Conservation (phyloP, 1,140 invertebrate genomes). For the Leptopilina boulardi region DNA sequence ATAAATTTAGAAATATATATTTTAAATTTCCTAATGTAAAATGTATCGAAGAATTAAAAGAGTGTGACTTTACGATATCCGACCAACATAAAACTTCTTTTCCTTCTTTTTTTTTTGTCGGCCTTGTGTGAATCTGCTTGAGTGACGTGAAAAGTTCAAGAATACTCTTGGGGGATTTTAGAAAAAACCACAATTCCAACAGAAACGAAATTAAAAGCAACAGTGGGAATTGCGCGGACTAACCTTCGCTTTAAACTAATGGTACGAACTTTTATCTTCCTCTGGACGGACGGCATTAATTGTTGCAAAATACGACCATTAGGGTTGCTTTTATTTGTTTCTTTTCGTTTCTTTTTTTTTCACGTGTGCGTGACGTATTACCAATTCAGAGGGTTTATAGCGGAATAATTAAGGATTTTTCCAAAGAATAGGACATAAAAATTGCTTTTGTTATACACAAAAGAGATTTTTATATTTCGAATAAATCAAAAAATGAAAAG, state of each 20-base stretch:
- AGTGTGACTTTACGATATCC: background rate
- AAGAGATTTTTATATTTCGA: background rate
- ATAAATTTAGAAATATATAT: too few relatives aligned
- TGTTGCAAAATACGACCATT: conserved; percentile 39
- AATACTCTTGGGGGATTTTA: conserved; percentile 24
- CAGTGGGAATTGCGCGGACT: conserved; percentile 11
- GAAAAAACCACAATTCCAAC: conserved; percentile 24
- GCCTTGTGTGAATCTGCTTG: conserved; percentile 1
- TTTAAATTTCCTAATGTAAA: too few relatives aligned
- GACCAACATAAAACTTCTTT: background rate
- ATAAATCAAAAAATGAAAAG: background rate
- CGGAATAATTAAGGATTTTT: background rate
- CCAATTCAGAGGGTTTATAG: background rate
- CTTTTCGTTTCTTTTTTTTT: background rate
- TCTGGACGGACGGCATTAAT: conserved; percentile 36
- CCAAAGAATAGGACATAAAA: conserved; percentile 3
- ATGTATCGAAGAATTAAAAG: too few relatives aligned
- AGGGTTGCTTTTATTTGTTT: conserved; percentile 19
- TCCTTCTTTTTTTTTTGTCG: background rate
- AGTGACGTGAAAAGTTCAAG: conserved; percentile 23
- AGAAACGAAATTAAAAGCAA: conserved; percentile 32
- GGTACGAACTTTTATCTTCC: conserved; percentile 20
- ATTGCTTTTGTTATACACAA: too few relatives aligned
- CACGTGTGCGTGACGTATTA: conserved; percentile 8
- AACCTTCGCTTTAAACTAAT: conserved; percentile 25